A percentile compares a stretch with the other conserved stretches of the same genome.
Evolutionary conservation across 2,797 vertebrate genomes (phyloP).

Genomic region (Chelmon rostratus): DNA sequence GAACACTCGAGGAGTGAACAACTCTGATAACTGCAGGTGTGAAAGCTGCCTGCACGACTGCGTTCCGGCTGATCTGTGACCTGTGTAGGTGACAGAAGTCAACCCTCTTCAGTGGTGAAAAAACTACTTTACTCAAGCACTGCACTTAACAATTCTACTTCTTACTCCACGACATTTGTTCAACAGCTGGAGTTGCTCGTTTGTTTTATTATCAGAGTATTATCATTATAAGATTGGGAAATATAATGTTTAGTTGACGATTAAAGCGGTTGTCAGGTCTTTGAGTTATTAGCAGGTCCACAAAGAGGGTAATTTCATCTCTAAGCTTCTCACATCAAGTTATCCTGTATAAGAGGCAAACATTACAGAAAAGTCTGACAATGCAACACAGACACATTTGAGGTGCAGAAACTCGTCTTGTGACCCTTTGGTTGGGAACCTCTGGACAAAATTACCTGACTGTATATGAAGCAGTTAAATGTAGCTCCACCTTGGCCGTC

Average conservation of each 20-base stretch:
- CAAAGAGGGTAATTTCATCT: background rate
- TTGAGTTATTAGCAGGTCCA: background rate
- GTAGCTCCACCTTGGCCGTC: background rate
- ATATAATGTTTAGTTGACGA: background rate
- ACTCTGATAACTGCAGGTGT: slow-evolving; percentile 3
- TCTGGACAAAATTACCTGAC: background rate
- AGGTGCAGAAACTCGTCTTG: too few species aligned
- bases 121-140: background rate
- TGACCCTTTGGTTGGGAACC: background rate
- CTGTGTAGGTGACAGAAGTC: background rate
- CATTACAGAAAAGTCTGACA: too few species aligned
- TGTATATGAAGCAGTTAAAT: background rate
- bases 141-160: too few species aligned
- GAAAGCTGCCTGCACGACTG: background rate
- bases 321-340: background rate
- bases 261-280: background rate
- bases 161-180: too few species aligned
- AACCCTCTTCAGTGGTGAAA: background rate
- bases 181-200: too few species aligned
- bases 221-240: too few species aligned
- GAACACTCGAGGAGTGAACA: background rate
- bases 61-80: slow-evolving; percentile 2
- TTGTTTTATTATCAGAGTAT: background rate
- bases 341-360: too few species aligned
- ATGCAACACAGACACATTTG: too few species aligned